Percentiles rank a stretch among this genome's conserved stretches.
These are phyloP conservation scores for Semotilus atromaculatus DNA, from an alignment of 2,797 vertebrate genomes.

Conservation along the genomic window DNA sequence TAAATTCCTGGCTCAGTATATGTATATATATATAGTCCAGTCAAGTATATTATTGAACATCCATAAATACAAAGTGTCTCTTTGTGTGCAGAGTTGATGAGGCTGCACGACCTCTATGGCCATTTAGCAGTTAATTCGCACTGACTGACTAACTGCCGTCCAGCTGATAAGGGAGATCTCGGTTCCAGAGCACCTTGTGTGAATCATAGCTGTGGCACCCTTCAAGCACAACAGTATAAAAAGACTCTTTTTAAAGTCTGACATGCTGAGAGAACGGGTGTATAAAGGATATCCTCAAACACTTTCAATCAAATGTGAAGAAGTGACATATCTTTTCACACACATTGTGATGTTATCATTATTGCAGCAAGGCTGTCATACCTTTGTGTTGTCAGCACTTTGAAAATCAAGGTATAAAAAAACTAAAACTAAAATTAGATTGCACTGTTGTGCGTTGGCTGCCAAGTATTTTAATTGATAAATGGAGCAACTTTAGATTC, in stretches of 20 bases:
- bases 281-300: constrained; percentile 29
- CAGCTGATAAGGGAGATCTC: constrained; percentile 39
- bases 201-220: constrained; percentile 40
- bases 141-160: constrained; percentile 37
- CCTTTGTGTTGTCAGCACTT: constrained; percentile 5
- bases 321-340: not conserved
- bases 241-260: constrained; percentile 16
- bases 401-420: constrained; percentile 20
- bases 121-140: constrained; percentile 34
- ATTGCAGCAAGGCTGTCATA: not conserved
- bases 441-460: not conserved
- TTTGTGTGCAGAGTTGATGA: constrained; percentile 29
- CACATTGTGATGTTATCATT: not conserved
- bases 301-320: constrained; percentile 4
- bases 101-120: not conserved
- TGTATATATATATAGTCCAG: not conserved
- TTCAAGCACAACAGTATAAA: constrained; percentile 24
- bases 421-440: not conserved
- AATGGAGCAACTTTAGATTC: not conserved
- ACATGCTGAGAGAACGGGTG: not conserved
- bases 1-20: not conserved
- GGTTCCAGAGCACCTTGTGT: constrained; percentile 27
- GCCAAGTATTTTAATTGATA: not conserved
- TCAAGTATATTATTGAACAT: not conserved
- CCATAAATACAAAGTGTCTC: constrained; percentile 23